phyloP scores from a whole-genome alignment of 1,140 invertebrate species.

The Caerostris extrusa region DNA sequence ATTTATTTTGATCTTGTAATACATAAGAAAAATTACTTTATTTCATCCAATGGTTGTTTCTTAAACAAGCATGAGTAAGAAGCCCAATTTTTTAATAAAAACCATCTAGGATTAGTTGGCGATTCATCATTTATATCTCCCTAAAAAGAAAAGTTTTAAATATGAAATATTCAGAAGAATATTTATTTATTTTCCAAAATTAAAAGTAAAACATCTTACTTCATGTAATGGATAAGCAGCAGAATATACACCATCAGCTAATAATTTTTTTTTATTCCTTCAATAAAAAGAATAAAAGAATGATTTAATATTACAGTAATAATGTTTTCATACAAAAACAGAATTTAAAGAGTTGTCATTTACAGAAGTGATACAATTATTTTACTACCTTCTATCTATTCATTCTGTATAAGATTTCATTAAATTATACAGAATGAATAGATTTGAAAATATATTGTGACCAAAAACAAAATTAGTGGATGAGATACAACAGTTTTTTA shows the following conservation, averaged over 20 bases:
- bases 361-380: no score
- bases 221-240: constrained; percentile 96
- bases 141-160: constrained; percentile 62
- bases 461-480: no score
- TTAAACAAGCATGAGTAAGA: constrained; percentile 92
- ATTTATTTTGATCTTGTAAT: not conserved
- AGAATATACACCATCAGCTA: constrained; percentile 88
- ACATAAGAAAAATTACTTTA: constrained; percentile 82
- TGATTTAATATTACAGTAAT: not conserved
- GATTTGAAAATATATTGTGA: no score
- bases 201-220: constrained; percentile 84
- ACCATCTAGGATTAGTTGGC: constrained; percentile 76
- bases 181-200: not conserved
- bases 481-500: no score
- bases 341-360: no score
- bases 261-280: constrained; percentile 92
- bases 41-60: constrained; percentile 93
- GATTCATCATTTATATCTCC: constrained; percentile 66
- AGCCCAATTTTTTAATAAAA: constrained; percentile 95
- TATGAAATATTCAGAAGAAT: constrained; percentile 56
- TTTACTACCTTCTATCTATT: no score
- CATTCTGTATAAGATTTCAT: no score
- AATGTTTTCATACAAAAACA: not conserved
- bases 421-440: no score
- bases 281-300: constrained; percentile 84